Percentiles rank a stretch among this genome's conserved stretches.
phyloP scores from a whole-genome alignment of 2,888 invertebrate species.

The Lasioglossum leucozonium region DNA sequence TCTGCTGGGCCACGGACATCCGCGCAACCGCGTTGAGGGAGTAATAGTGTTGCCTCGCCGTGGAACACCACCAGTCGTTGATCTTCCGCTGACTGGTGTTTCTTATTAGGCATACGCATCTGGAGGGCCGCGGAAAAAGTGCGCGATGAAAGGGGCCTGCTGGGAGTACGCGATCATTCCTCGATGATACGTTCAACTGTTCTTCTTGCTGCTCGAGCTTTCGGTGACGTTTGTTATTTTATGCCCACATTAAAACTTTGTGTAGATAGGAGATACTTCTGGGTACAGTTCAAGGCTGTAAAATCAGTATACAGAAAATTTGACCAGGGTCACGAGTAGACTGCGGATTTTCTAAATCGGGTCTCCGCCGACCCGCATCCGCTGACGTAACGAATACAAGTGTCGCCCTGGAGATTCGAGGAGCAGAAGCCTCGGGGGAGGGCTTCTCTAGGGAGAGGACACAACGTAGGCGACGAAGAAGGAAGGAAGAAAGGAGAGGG shows the following conservation, averaged over 20 bases:
- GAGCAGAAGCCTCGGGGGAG: constrained; percentile 61
- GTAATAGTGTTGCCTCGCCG: neutral
- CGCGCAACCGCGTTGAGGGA: neutral
- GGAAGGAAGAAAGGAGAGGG: constrained; percentile 51
- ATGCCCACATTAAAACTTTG: neutral
- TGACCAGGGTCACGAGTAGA: neutral
- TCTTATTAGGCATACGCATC: constrained; percentile 13
- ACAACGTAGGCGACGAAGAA: neutral
- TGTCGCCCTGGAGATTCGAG: constrained; percentile 55
- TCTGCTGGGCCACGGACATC: neutral
- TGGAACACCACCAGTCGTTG: neutral
- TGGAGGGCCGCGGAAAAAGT: neutral
- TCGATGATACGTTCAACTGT: neutral
- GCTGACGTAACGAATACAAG: constrained; percentile 35
- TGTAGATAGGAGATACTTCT: too few species aligned
- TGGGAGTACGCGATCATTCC: constrained; percentile 1
- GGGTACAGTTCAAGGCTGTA: too few species aligned
- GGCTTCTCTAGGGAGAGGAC: constrained; percentile 39
- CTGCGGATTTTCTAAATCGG: neutral
- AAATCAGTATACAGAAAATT: too few species aligned
- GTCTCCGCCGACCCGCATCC: neutral
- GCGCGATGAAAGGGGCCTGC: neutral
- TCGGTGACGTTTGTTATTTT: neutral
- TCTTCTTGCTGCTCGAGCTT: constrained; percentile 15
- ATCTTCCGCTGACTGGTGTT: constrained; percentile 1